Conservation (phyloP, 2,113 vertebrate genomes). For the Marmota flaviventris region DNA sequence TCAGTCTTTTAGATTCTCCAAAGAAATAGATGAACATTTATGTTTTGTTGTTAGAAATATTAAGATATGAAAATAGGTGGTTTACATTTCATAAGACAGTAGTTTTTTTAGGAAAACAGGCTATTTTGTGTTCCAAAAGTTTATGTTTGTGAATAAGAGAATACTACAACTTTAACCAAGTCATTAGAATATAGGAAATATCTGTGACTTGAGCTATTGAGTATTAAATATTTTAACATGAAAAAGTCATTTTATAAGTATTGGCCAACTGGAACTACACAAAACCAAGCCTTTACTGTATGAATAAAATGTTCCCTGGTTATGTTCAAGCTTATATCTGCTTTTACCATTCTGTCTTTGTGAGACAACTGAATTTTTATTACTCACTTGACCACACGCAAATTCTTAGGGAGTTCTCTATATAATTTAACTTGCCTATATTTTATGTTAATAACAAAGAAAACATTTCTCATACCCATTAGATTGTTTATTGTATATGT, state of each 20-base stretch:
- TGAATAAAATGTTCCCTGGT: conserved; percentile 89
- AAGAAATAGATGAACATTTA: conserved; percentile 8
- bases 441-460: conserved; percentile 84
- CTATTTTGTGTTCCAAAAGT: conserved; percentile 31
- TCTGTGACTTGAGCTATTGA: conserved; percentile 83
- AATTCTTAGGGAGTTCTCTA: conserved; percentile 86
- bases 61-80: not conserved
- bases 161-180: conserved; percentile 71
- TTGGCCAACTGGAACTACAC: conserved; percentile 87
- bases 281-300: conserved; percentile 88
- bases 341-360: conserved; percentile 83
- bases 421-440: conserved; percentile 83
- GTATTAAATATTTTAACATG: conserved; percentile 85
- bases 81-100: conserved; percentile 44
- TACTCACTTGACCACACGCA: conserved; percentile 88
- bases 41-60: conserved; percentile 56
- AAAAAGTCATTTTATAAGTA: conserved; percentile 85
- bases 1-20: conserved; percentile 30
- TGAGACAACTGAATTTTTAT: conserved; percentile 87
- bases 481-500: conserved; percentile 65
- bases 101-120: not conserved
- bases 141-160: conserved; percentile 45
- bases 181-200: conserved; percentile 79
- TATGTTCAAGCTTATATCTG: conserved; percentile 87
- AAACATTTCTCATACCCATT: conserved; percentile 75